phyloP scores from a whole-genome alignment of 2,113 vertebrate species.

The Clinocottus analis region DNA sequence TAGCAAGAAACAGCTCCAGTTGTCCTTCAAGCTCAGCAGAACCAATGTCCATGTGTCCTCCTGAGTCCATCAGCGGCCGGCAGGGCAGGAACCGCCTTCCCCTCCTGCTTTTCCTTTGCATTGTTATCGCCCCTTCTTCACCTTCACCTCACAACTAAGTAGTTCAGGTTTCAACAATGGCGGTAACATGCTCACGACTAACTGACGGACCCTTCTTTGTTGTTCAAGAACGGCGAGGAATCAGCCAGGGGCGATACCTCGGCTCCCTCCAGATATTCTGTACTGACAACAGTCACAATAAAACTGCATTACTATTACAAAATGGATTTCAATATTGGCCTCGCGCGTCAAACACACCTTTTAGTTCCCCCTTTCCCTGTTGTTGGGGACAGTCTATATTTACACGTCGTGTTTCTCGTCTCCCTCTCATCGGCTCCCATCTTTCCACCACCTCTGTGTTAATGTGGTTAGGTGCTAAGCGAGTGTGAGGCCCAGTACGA shows the following conservation, averaged over 20 bases:
- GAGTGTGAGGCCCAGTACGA: conserved; percentile 64
- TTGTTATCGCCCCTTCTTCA: not conserved
- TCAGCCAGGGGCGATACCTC: too few species aligned
- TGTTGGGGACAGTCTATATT: conserved; percentile 4
- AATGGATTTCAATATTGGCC: not conserved
- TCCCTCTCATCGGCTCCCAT: conserved; percentile 1
- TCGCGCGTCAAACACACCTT: not conserved
- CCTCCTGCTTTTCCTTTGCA: not conserved
- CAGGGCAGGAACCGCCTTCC: conserved; percentile 20
- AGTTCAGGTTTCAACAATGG: not conserved
- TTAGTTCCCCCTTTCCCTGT: not conserved
- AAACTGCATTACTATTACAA: too few species aligned
- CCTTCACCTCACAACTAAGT: not conserved
- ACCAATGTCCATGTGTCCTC: conserved; percentile 43
- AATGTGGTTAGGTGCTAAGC: conserved; percentile 72
- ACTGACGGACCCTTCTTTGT: not conserved
- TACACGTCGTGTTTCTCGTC: not conserved
- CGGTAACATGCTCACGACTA: not conserved
- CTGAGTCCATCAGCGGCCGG: conserved; percentile 40
- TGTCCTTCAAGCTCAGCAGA: conserved; percentile 76
- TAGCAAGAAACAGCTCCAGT: conserved; percentile 70
- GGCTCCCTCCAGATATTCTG: too few species aligned
- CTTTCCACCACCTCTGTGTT: conserved; percentile 29
- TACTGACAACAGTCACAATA: too few species aligned
- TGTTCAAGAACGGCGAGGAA: too few species aligned